Evolutionary conservation across 2,888 invertebrate species (phyloP), one percentile per base, ranked within the genome.

Genomic region (Temnothorax unifasciatus): DNA sequence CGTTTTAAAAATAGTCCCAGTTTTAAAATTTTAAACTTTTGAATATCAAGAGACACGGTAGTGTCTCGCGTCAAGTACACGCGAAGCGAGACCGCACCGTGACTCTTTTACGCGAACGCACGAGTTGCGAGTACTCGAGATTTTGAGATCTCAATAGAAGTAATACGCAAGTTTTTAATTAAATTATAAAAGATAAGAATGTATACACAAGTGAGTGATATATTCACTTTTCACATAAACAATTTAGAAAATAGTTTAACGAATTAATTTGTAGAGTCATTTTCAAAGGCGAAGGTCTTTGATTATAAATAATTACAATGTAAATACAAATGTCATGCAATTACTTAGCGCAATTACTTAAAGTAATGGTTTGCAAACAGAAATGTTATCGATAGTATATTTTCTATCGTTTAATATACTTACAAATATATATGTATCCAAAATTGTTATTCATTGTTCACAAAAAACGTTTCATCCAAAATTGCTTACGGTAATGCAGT

Each of bases 231-330:
- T 44, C 8, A 47, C 6, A 29, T 38, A 54, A 38, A 3, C 9
- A 15, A 71, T 38, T 71, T 38, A 38, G 8, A 71, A 41, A 41
- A 57, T 25, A 41, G 11, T 25, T 73, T 3, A 41, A 9, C 15
- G 38, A 73, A 41, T 41, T 73, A 25, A 41, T 54, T 73, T 9
- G 21, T 15, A n/a, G 5, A 44, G 34, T 69, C 18, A 73, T 18
- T 57, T 71, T 54, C 9, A 52, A 68, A 50, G 13, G 11, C 15
- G 3, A 57, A 73, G 18, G 3, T 25, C 41, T 41, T 9, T 8
- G 21, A 3, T 59, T 59, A 73, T 71, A 73, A 73, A 73, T 73
- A 73, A 73, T 73, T 41, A 3, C 21, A 73, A 74, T 57, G 18
- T 25, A 74, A 44, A 54, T 15, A 54, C 3, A 41, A 59, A 59